phyloP scores from a whole-genome alignment of 2,888 invertebrate genomes.

The Epsilonema sp. region DNA sequence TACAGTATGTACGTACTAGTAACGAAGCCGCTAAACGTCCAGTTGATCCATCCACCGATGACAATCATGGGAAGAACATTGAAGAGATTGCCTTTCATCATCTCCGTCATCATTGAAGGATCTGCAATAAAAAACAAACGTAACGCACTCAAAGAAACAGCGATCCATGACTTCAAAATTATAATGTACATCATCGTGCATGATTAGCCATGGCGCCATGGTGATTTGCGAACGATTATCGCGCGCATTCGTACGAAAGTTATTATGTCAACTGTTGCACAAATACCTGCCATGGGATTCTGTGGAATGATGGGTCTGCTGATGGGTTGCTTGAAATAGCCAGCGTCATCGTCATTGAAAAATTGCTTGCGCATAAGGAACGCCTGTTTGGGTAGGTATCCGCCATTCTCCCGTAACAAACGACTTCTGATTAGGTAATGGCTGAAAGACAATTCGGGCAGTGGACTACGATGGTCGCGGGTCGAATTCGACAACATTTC shows the following conservation, averaged over 20 bases:
- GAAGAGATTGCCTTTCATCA: conserved; percentile 94
- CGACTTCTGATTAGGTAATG: conserved; percentile 85
- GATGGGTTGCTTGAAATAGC: conserved; percentile 56
- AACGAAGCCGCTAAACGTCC: conserved; percentile 99
- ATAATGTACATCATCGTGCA: not conserved
- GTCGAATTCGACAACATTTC: too few relatives aligned
- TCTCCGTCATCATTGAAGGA: conserved; percentile 90
- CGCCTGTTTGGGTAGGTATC: conserved; percentile 67
- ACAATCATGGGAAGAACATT: conserved; percentile 97
- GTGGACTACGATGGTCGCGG: too few relatives aligned
- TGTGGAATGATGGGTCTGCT: conserved; percentile 37
- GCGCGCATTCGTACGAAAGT: too few relatives aligned
- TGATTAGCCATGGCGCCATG: not conserved
- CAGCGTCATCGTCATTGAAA: conserved; percentile 85
- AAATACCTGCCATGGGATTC: conserved; percentile 67
- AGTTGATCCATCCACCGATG: conserved; percentile 99
- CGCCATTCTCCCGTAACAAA: conserved; percentile 83
- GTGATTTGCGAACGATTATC: not conserved
- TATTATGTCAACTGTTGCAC: too few relatives aligned
- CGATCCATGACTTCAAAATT: too few relatives aligned
- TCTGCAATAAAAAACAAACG: too few relatives aligned
- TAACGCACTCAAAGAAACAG: not conserved
- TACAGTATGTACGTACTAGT: too few relatives aligned
- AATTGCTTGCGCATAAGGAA: conserved; percentile 79
- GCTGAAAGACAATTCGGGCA: too few relatives aligned